Evolutionary conservation across 2,797 vertebrate genomes (phyloP).

Genomic region (Thamnophis elegans): DNA sequence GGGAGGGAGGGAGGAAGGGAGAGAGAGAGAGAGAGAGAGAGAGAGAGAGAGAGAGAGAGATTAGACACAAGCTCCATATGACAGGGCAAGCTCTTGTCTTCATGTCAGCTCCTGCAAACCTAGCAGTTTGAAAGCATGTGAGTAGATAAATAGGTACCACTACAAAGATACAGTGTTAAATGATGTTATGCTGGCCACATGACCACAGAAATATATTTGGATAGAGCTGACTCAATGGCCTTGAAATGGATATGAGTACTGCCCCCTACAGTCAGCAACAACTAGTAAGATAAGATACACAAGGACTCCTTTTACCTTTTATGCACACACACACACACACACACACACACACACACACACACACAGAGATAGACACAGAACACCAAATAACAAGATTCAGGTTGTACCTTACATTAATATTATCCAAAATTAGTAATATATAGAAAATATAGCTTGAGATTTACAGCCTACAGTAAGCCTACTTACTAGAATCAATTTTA

Average conservation of each 20-base stretch:
- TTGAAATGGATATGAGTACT: background rate
- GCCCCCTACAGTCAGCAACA: background rate
- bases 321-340: background rate
- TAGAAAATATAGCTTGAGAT: background rate
- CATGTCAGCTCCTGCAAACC: no score
- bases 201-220: background rate
- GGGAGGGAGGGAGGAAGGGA: no score
- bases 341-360: background rate
- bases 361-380: fast-evolving
- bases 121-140: no score
- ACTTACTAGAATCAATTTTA: background rate
- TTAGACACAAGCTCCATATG: background rate
- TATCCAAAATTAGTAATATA: background rate
- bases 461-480: background rate
- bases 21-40: no score
- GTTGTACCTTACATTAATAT: background rate
- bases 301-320: background rate
- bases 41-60: no score
- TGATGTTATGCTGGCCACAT: background rate
- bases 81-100: background rate
- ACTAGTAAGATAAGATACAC: background rate
- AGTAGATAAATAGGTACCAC: no score
- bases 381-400: background rate
- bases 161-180: no score
- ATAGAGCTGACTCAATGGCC: background rate